Conservation (phyloP, 2,888 invertebrate species). For the Aleiodes leptofemur region DNA sequence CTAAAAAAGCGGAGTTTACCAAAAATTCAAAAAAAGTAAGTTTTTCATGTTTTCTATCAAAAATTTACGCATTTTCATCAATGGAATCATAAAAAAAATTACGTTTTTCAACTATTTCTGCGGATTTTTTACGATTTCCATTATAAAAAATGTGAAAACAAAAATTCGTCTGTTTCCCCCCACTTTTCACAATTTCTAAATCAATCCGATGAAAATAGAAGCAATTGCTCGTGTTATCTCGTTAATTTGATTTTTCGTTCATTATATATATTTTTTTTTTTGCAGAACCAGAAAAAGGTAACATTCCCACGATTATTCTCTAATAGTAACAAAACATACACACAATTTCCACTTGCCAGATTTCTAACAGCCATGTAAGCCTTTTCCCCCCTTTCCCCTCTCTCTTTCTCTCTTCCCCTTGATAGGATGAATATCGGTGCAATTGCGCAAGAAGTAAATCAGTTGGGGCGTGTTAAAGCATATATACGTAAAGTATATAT, state of each 20-base stretch:
- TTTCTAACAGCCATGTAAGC: conserved; percentile 42
- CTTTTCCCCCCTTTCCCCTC: not conserved
- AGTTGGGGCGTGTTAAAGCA: conserved; percentile 50
- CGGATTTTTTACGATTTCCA: too few relatives aligned
- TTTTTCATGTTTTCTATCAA: too few relatives aligned
- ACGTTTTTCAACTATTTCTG: too few relatives aligned
- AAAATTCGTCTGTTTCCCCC: too few relatives aligned
- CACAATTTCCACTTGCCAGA: conserved; percentile 36
- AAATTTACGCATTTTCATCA: too few relatives aligned
- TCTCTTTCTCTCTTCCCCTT: not conserved
- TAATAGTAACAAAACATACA: conserved; percentile 13
- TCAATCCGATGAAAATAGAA: too few relatives aligned
- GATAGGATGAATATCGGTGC: conserved; percentile 50
- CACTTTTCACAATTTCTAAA: not conserved
- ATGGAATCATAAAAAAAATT: too few relatives aligned
- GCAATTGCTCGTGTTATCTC: not conserved
- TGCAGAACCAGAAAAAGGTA: conserved; percentile 6
- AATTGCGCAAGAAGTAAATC: conserved; percentile 53
- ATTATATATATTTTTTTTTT: not conserved
- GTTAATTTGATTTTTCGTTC: not conserved
- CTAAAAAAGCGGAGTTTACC: too few relatives aligned
- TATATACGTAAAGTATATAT: not conserved
- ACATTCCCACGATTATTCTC: conserved; percentile 34
- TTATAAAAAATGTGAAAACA: too few relatives aligned
- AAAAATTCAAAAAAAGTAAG: too few relatives aligned